These are phyloP conservation scores for Loris lydekkerianus DNA, from an alignment of 2,797 vertebrate species.

Conservation along the genomic window DNA sequence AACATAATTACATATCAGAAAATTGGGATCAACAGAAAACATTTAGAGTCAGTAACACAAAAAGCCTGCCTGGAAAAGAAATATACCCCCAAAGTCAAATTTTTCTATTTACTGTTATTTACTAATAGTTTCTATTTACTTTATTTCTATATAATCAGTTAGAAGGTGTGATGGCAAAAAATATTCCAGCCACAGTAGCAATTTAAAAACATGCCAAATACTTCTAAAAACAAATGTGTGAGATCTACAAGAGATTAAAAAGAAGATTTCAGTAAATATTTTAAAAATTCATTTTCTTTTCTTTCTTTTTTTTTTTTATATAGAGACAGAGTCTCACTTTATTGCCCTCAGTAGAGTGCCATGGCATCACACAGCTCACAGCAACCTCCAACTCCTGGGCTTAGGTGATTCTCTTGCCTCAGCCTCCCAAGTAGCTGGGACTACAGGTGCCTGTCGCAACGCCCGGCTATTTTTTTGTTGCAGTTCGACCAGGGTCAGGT, in stretches of 20 bases:
- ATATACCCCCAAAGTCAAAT: not conserved
- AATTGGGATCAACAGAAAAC: not conserved
- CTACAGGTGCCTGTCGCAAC: too few relatives aligned
- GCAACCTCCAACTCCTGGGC: too few relatives aligned
- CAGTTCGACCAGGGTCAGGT: too few relatives aligned
- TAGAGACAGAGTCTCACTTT: too few relatives aligned
- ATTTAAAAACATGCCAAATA: not conserved
- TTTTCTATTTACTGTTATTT: not conserved
- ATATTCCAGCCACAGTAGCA: not conserved
- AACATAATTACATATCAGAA: constrained; percentile 21
- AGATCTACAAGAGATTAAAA: not conserved
- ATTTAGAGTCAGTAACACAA: constrained; percentile 1
- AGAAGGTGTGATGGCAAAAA: not conserved
- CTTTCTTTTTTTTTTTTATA: too few relatives aligned
- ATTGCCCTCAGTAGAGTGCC: too few relatives aligned
- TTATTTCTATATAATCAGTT: not conserved
- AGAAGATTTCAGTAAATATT: not conserved
- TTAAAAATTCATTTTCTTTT: not conserved
- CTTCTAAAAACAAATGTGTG: not conserved
- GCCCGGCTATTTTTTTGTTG: too few relatives aligned
- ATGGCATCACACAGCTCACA: too few relatives aligned
- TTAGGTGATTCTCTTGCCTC: too few relatives aligned
- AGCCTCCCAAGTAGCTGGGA: too few relatives aligned
- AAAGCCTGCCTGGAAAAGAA: not conserved
- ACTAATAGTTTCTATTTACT: not conserved